These are phyloP conservation scores for Apodemia zela DNA, from an alignment of 2,888 invertebrate species.

Conservation along the genomic window DNA sequence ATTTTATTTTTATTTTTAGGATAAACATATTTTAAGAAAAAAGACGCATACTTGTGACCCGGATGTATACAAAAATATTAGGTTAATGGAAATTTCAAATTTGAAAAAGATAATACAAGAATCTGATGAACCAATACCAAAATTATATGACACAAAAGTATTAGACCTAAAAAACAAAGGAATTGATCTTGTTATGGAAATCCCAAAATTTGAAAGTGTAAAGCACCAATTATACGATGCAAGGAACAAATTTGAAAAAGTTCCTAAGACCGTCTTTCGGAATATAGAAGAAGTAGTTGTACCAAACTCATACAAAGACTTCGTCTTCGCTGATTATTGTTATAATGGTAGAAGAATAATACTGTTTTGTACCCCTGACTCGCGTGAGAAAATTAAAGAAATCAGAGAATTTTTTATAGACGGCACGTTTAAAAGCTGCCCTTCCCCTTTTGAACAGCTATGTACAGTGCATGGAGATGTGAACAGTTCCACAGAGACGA, in stretches of 20 bases:
- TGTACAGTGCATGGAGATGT: not conserved
- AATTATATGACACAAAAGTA: too few relatives aligned
- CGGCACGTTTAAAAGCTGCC: not conserved
- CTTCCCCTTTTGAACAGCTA: not conserved
- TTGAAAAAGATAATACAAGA: not conserved
- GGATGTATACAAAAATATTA: not conserved
- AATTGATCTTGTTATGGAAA: not conserved
- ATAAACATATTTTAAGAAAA: too few relatives aligned
- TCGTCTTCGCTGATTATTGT: not conserved
- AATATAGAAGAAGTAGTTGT: not conserved
- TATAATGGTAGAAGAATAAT: not conserved
- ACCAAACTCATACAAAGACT: not conserved
- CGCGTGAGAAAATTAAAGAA: not conserved
- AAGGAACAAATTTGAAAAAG: not conserved
- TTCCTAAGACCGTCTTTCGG: not conserved
- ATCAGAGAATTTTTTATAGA: not conserved
- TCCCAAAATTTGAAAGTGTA: constrained; percentile 3
- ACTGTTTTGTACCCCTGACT: constrained; percentile 3
- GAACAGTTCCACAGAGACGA: not conserved
- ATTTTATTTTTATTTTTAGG: too few relatives aligned
- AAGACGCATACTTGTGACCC: too few relatives aligned
- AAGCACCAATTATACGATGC: not conserved
- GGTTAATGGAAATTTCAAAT: not conserved
- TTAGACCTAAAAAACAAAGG: not conserved
- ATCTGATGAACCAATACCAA: not conserved